phyloP scores from a whole-genome alignment of 2,113 vertebrate species.

The Phylloscopus whistleri region DNA sequence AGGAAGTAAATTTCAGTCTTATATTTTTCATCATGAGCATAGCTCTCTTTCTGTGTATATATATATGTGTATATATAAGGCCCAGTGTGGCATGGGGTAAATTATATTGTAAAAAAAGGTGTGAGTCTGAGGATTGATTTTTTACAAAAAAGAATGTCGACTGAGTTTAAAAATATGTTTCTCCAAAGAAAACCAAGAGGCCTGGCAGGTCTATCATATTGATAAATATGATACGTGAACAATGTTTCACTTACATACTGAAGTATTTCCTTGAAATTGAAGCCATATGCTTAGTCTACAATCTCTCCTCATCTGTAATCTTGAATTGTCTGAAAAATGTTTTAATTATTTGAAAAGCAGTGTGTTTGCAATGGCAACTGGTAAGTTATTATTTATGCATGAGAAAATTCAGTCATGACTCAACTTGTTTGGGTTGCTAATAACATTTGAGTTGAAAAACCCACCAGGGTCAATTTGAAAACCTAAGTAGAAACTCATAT shows the following conservation, averaged over 20 bases:
- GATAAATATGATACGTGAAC: neutral
- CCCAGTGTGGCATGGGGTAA: neutral
- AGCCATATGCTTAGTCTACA: neutral
- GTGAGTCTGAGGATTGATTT: neutral
- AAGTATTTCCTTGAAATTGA: neutral
- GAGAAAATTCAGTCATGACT: slow-evolving; percentile 25
- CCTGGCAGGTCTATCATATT: neutral
- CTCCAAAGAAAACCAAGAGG: neutral
- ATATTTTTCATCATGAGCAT: neutral
- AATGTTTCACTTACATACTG: neutral
- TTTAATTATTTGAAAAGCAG: slow-evolving; percentile 42
- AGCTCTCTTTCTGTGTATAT: neutral
- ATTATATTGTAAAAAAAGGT: neutral
- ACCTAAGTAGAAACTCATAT: neutral
- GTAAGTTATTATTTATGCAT: neutral
- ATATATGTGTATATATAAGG: neutral
- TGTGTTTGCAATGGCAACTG: neutral
- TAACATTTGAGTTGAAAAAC: neutral
- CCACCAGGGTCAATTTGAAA: neutral
- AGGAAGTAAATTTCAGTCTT: neutral
- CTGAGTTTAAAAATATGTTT: neutral
- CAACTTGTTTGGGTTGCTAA: slow-evolving; percentile 36
- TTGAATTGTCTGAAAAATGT: neutral
- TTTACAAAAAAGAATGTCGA: neutral
- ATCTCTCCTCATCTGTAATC: neutral